Evolutionary conservation across 2,888 invertebrate species (phyloP), one percentile per base, ranked within the genome.

Genomic region (Trichacis sp.): DNA sequence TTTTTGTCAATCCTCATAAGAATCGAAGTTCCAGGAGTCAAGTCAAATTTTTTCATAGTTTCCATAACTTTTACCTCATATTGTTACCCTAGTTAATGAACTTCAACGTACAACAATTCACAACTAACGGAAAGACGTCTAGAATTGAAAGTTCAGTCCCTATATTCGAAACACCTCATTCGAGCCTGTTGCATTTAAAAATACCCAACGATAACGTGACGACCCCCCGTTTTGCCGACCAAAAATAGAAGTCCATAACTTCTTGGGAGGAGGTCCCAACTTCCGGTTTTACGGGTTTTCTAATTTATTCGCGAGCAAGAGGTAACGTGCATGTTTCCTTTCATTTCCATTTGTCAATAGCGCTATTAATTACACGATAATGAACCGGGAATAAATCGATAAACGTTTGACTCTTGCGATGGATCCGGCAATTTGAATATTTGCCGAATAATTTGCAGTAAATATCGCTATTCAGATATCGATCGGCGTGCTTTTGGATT

Each of bases 201-300:
- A 64, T 64, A 64, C 45, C 42, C 38, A 42, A 45, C 64, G 59
- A 64, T 64, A 64, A 64, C 59, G 52, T 40, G 52, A 14, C 57
- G 64, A 59, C 59, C 59, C 64, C 45, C 56, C 50, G 55, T 58
- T 45, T 47, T 33, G 47, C 49, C 47, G 50, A 33, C 51, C 64
- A 9, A 64, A 64, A 64, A 64, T 64, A 64, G 64, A 64, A 59
- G 59, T 64, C 52, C 55, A 56, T 64, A 59, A 64, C 55, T 64
- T 50, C 51, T 59, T 46, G 42, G 50, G 54, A 42, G 58, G 54
- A 58, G 63, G 63, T 55, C 43, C 24, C 54, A 58, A 51, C 64
- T 64, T 64, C 64, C 64, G 58, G 51, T 59, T 54, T 47, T 51
- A 53, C 63, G 63, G 46, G 24, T 48, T 63, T 24, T 53, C 53